Evolutionary conservation across 2,113 vertebrate genomes (phyloP).

Genomic region (Protobothrops mucrosquamatus): DNA sequence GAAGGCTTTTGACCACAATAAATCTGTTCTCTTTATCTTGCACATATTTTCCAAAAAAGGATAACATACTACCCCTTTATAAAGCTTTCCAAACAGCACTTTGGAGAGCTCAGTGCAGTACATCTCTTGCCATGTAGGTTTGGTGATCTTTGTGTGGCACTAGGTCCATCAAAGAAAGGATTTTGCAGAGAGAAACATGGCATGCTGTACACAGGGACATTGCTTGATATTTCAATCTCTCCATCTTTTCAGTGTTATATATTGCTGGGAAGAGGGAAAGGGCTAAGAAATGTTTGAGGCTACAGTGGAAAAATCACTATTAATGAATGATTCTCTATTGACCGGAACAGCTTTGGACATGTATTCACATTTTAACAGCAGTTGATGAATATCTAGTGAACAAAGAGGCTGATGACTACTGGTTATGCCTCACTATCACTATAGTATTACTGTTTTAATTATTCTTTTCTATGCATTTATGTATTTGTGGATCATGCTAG

Average conservation of each 20-base stretch:
- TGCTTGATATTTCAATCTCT: conserved; percentile 41
- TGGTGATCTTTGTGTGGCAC: conserved; percentile 48
- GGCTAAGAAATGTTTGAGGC: conserved; percentile 24
- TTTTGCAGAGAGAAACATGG: conserved; percentile 36
- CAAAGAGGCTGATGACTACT: not conserved
- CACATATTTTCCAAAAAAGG: not conserved
- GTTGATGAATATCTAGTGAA: conserved; percentile 2
- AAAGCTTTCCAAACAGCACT: conserved; percentile 22
- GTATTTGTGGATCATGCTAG: not conserved
- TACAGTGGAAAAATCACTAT: not conserved
- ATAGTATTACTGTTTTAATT: not conserved
- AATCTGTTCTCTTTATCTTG: not conserved
- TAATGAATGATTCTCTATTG: conserved; percentile 8
- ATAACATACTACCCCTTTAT: conserved; percentile 11
- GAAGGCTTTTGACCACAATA: not conserved
- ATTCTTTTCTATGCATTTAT: not conserved
- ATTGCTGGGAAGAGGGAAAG: conserved; percentile 5
- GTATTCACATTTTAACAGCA: not conserved
- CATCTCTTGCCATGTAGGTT: conserved; percentile 50
- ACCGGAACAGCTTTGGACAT: not conserved
- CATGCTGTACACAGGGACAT: conserved; percentile 28
- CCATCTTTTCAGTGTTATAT: conserved; percentile 49
- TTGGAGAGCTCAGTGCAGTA: not conserved
- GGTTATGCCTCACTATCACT: not conserved
- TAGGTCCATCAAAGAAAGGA: conserved; percentile 35